A percentile compares a stretch with the other conserved stretches of the same genome.
Evolutionary conservation across 2,888 invertebrate genomes (phyloP).

Genomic region (Fissipunctia ypsillon): DNA sequence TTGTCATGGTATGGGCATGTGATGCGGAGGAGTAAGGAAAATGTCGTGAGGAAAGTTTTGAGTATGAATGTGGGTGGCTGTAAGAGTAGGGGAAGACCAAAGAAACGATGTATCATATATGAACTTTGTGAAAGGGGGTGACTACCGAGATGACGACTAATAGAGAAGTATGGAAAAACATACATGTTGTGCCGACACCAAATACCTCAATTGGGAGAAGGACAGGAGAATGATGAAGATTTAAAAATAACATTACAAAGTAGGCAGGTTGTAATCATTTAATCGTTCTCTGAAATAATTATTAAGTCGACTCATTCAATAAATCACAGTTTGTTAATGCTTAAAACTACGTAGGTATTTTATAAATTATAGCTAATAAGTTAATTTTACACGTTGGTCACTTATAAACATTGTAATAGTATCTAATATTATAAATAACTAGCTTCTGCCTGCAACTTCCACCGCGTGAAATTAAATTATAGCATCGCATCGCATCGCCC

Average conservation of each 20-base stretch:
- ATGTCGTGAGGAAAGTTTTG: neutral
- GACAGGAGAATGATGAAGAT: neutral
- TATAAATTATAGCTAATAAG: constrained; percentile 48
- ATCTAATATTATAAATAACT: neutral
- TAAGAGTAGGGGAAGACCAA: neutral
- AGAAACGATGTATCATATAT: neutral
- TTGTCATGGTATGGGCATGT: neutral
- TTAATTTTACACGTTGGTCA: constrained; percentile 45
- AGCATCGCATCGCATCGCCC: too few species aligned
- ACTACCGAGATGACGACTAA: neutral
- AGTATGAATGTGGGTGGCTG: neutral
- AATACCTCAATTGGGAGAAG: neutral
- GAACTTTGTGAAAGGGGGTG: neutral
- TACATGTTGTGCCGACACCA: neutral
- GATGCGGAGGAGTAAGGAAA: neutral
- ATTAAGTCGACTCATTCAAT: constrained; percentile 72
- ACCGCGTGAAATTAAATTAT: too few species aligned
- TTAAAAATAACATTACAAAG: neutral
- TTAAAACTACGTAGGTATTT: constrained; percentile 64
- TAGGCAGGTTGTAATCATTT: constrained; percentile 58
- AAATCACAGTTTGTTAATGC: constrained; percentile 84
- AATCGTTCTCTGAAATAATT: constrained; percentile 60
- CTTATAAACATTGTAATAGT: constrained; percentile 28
- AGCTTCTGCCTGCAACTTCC: too few species aligned
- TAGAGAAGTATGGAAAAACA: neutral